Percentiles rank a stretch among this genome's conserved stretches.
Conservation (phyloP, 2,113 vertebrate species). For the Ammodytes dubius region DNA sequence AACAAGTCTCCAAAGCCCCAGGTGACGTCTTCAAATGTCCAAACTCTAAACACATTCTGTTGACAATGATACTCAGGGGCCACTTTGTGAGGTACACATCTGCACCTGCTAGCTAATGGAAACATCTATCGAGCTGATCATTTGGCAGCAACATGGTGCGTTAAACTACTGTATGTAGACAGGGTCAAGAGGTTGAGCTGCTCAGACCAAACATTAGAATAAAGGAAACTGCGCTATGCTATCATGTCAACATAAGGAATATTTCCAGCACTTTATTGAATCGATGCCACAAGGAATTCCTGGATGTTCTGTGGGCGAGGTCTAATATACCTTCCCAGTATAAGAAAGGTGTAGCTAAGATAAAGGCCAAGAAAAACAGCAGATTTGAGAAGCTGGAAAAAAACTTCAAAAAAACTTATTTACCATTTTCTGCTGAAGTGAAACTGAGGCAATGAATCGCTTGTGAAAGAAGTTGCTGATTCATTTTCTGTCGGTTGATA, state of each 20-base stretch:
- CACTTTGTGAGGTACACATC: neutral
- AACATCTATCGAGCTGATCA: too few relatives aligned
- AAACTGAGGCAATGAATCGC: neutral
- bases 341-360: neutral
- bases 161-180: too few relatives aligned
- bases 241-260: neutral
- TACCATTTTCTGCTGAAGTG: neutral
- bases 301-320: neutral
- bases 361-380: neutral
- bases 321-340: neutral
- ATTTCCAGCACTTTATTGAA: constrained; percentile 2
- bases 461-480: neutral
- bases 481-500: neutral
- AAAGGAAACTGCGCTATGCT: neutral
- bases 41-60: neutral
- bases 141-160: too few relatives aligned
- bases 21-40: neutral
- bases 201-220: too few relatives aligned
- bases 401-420: too few relatives aligned
- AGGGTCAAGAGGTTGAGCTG: too few relatives aligned
- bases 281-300: neutral
- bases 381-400: neutral
- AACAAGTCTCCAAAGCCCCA: neutral
- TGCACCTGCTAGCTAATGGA: too few relatives aligned
- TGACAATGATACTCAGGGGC: neutral